These are phyloP conservation scores for Sebastes minor DNA, from an alignment of 2,797 vertebrate species.

Conservation along the genomic window DNA sequence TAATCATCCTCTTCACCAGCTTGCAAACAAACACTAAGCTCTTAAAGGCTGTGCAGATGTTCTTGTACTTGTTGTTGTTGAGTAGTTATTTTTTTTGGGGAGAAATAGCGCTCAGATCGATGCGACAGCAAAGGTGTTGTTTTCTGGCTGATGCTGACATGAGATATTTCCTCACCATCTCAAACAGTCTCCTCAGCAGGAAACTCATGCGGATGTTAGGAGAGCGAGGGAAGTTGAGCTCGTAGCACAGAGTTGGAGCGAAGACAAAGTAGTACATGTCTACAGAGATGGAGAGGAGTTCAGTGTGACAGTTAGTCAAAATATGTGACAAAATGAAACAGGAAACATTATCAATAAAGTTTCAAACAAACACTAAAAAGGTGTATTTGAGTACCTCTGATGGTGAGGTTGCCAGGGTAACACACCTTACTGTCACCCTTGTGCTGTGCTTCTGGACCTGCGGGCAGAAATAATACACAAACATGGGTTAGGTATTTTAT, in stretches of 20 bases:
- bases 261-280: constrained; percentile 91
- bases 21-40: background rate
- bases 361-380: background rate
- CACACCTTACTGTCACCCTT: constrained; percentile 67
- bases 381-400: constrained; percentile 71
- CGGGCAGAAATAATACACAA: background rate
- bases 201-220: constrained; percentile 87
- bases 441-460: constrained; percentile 76
- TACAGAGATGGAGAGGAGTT: constrained; percentile 47
- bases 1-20: background rate
- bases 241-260: constrained; percentile 92
- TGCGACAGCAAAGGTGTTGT: background rate
- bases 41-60: background rate
- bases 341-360: background rate
- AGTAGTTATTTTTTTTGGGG: no score
- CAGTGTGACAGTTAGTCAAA: background rate
- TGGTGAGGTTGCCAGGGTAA: constrained; percentile 90
- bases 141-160: background rate
- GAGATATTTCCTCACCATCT: constrained; percentile 86
- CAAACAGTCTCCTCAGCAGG: constrained; percentile 87
- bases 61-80: background rate
- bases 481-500: background rate
- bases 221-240: constrained; percentile 93
- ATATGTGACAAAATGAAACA: background rate
- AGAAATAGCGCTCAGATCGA: background rate